Conservation (phyloP, 2,113 vertebrate genomes). For the Opisthocomus hoazin region DNA sequence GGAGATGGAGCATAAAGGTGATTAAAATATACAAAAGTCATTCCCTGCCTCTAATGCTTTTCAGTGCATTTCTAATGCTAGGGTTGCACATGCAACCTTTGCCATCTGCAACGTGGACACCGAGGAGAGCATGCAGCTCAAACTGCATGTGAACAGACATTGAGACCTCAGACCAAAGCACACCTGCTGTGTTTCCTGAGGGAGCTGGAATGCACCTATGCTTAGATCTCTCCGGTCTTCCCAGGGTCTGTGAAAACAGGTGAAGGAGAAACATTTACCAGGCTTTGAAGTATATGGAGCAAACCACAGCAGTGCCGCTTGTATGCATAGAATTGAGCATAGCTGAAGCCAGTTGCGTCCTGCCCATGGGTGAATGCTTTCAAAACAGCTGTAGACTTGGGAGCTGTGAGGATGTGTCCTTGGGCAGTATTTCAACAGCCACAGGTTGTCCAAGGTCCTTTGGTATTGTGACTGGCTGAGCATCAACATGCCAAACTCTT, state of each 20-base stretch:
- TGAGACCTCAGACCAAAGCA: neutral
- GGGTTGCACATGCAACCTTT: neutral
- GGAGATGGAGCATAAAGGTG: neutral
- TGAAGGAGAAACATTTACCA: neutral
- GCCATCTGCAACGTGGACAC: neutral
- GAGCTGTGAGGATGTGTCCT: neutral
- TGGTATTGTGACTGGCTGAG: neutral
- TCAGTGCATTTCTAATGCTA: neutral
- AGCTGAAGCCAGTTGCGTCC: neutral
- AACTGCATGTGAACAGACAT: neutral
- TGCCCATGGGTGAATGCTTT: neutral
- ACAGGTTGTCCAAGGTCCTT: neutral
- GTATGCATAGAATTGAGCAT: accelerated
- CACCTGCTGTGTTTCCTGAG: neutral
- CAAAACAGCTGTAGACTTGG: neutral
- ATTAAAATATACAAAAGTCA: neutral
- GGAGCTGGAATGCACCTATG: neutral
- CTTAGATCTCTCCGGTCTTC: neutral
- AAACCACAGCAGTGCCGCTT: neutral
- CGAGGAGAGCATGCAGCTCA: neutral
- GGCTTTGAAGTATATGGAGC: neutral
- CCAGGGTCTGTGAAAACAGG: neutral
- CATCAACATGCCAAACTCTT: neutral
- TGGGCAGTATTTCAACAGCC: neutral
- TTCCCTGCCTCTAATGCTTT: neutral